These are phyloP conservation scores for Artibeus jamaicensis DNA, from an alignment of 2,797 vertebrate species.

Conservation along the genomic window DNA sequence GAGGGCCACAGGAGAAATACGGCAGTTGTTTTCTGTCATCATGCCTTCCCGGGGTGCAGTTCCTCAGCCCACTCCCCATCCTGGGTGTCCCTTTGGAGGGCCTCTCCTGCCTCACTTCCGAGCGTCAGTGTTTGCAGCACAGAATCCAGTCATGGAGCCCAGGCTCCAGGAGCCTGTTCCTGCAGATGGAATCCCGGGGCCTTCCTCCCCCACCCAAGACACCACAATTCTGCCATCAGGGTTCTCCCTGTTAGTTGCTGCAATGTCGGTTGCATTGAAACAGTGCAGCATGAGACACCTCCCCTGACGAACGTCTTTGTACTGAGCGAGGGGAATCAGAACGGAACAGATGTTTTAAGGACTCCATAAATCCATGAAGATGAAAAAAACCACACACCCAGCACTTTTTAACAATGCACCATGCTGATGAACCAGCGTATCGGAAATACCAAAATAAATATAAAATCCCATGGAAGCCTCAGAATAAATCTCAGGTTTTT, in stretches of 20 bases:
- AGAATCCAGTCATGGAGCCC: not conserved
- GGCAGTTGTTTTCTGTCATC: not conserved
- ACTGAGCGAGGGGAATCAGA: constrained; percentile 67
- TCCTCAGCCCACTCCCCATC: not conserved
- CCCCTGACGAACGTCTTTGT: constrained; percentile 32
- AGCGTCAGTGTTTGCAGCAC: not conserved
- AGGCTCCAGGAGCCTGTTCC: not conserved
- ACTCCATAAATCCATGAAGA: constrained; percentile 77
- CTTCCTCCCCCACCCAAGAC: not conserved
- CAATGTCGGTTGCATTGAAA: not conserved
- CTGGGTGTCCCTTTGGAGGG: too few species aligned
- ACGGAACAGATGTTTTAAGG: constrained; percentile 81
- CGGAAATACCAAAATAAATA: constrained; percentile 77
- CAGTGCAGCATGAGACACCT: not conserved
- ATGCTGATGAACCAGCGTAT: constrained; percentile 69
- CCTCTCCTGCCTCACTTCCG: accelerated
- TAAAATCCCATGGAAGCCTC: constrained; percentile 72
- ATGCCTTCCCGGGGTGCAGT: accelerated
- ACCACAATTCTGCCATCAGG: not conserved
- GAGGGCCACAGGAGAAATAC: accelerated
- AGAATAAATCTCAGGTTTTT: constrained; percentile 55
- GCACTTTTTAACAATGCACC: constrained; percentile 75
- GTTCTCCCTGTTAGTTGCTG: not conserved
- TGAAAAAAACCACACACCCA: constrained; percentile 77
- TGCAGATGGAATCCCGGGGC: not conserved